Conservation (phyloP, 2,113 vertebrate genomes). For the Phainopepla nitens region DNA sequence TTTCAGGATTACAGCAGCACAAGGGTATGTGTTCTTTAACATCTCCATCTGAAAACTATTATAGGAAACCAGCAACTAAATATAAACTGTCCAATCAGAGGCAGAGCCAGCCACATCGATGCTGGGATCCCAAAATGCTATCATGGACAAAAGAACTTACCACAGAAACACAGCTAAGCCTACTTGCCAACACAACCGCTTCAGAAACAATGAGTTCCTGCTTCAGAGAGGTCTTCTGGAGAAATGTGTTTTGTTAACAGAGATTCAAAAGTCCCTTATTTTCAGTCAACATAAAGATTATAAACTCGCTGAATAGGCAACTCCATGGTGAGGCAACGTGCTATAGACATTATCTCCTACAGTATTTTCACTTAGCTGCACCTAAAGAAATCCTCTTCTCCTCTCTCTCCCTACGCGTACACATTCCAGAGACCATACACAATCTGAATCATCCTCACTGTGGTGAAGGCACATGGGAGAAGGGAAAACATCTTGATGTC, state of each 20-base stretch:
- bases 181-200: neutral
- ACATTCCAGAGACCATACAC: neutral
- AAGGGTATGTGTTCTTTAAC: slow-evolving; percentile 40
- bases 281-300: neutral
- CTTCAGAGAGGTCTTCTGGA: neutral
- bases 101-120: neutral
- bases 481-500: neutral
- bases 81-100: slow-evolving; percentile 19
- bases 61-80: slow-evolving; percentile 48
- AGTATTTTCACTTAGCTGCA: neutral
- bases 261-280: neutral
- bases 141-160: slow-evolving; percentile 27
- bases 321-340: neutral
- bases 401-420: neutral
- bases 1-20: slow-evolving; percentile 35
- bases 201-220: neutral
- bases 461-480: neutral
- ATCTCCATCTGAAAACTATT: slow-evolving; percentile 61
- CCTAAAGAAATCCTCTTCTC: neutral
- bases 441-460: slow-evolving; percentile 3
- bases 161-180: neutral
- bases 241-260: neutral
- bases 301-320: neutral
- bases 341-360: neutral
- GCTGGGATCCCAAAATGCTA: slow-evolving; percentile 24